A percentile compares a stretch with the other conserved stretches of the same genome.
phyloP scores from a whole-genome alignment of 2,888 invertebrate species.

The Amiota communis region DNA sequence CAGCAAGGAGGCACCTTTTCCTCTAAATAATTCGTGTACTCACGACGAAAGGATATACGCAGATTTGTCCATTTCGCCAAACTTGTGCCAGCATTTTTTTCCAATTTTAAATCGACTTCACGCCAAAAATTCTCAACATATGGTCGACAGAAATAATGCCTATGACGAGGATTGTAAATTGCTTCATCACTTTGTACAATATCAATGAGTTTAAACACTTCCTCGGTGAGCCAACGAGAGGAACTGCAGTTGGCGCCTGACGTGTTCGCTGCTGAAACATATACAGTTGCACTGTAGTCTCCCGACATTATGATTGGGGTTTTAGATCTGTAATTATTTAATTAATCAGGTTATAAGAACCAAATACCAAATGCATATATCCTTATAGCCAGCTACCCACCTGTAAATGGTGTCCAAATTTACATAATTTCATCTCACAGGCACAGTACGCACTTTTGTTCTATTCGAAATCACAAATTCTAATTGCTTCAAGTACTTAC shows the following conservation, averaged over 20 bases:
- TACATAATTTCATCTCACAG: too few species aligned
- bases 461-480: too few species aligned
- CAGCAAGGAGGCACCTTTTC: slow-evolving; percentile 70
- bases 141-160: slow-evolving; percentile 71
- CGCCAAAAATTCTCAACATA: slow-evolving; percentile 72
- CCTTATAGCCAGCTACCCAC: too few species aligned
- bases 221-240: slow-evolving; percentile 70
- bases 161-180: slow-evolving; percentile 71
- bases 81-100: slow-evolving; percentile 70
- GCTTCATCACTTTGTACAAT: slow-evolving; percentile 71
- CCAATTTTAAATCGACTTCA: slow-evolving; percentile 68
- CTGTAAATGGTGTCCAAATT: too few species aligned
- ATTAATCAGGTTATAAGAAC: too few species aligned
- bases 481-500: too few species aligned
- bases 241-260: slow-evolving; percentile 48
- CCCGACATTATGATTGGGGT: slow-evolving; percentile 45
- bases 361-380: too few species aligned
- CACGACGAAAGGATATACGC: slow-evolving; percentile 70
- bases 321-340: neutral
- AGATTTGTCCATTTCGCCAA: slow-evolving; percentile 72
- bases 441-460: too few species aligned
- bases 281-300: slow-evolving; percentile 50
- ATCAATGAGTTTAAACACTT: slow-evolving; percentile 70
- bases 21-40: slow-evolving; percentile 69
- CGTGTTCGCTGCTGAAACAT: slow-evolving; percentile 48